These are phyloP conservation scores for Anastrepha obliqua DNA, from an alignment of 1,140 invertebrate genomes.

Conservation along the genomic window DNA sequence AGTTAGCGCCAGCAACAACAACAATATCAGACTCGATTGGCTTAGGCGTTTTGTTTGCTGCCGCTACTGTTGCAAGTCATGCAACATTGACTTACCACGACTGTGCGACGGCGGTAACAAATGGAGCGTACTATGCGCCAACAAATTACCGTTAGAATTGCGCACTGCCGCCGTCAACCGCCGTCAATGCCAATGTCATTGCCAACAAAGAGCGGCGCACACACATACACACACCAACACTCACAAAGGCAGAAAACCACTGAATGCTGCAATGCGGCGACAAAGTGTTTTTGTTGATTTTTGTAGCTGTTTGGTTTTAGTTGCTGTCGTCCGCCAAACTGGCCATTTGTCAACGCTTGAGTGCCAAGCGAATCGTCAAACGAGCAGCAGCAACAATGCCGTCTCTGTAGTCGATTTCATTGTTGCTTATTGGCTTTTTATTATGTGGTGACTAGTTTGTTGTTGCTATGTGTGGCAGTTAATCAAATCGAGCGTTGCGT, in stretches of 20 bases:
- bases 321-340: background rate
- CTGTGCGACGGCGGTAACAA: background rate
- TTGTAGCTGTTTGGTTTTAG: background rate
- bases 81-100: slow-evolving; percentile 21
- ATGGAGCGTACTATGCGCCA: background rate
- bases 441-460: slow-evolving; percentile 8
- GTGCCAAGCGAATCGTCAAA: background rate
- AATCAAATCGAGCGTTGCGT: slow-evolving; percentile 31
- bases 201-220: background rate
- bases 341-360: slow-evolving; percentile 48
- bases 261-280: slow-evolving; percentile 18
- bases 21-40: too few relatives aligned
- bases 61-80: background rate
- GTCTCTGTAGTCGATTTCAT: background rate
- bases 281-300: background rate
- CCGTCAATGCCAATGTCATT: slow-evolving; percentile 49
- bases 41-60: background rate
- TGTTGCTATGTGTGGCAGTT: background rate
- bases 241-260: background rate
- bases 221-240: background rate
- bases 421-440: slow-evolving; percentile 14
- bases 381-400: background rate
- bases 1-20: background rate
- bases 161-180: background rate
- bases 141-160: slow-evolving; percentile 46